A percentile compares a stretch with the other conserved stretches of the same genome.
Evolutionary conservation across 2,888 invertebrate species (phyloP).

Genomic region (Tipula helvola): DNA sequence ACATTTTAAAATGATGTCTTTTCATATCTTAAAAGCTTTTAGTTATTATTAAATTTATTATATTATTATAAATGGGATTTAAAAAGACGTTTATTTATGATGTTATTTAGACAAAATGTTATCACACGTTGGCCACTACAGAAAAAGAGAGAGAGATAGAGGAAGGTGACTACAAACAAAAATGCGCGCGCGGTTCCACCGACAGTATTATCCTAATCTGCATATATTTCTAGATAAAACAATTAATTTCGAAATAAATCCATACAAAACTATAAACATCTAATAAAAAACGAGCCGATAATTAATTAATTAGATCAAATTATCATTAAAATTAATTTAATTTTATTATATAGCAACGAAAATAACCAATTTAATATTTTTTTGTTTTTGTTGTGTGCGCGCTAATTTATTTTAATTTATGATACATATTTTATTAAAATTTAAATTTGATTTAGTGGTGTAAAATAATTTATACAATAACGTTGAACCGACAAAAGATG

Average conservation of each 20-base stretch:
- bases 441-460: neutral
- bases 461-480: neutral
- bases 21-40: slow-evolving; percentile 9
- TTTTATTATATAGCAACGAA: neutral
- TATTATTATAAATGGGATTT: neutral
- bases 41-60: slow-evolving; percentile 8
- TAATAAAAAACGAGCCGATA: neutral
- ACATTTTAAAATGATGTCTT: slow-evolving; percentile 7
- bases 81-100: neutral
- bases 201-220: neutral
- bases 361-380: neutral
- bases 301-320: neutral
- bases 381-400: neutral
- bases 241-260: neutral
- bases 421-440: neutral
- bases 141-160: neutral
- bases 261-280: neutral
- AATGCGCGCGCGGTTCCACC: neutral
- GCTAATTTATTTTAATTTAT: neutral
- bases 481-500: neutral
- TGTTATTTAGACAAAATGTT: neutral
- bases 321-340: neutral
- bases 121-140: neutral
- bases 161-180: neutral
- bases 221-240: neutral